Evolutionary conservation across 2,797 vertebrate genomes (phyloP).

Genomic region (Anguilla anguilla): DNA sequence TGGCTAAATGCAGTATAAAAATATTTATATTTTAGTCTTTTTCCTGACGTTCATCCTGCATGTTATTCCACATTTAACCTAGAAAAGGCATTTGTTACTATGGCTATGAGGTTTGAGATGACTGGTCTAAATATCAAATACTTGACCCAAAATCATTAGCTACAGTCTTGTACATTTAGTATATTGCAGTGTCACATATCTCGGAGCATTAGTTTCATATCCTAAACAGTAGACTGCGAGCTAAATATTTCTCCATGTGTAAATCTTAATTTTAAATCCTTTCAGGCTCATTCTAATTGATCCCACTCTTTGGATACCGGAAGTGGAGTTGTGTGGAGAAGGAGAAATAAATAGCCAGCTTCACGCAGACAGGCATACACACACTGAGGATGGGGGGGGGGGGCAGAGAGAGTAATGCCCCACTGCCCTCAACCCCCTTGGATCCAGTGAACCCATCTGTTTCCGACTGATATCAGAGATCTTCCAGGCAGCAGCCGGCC

Average conservation of each 20-base stretch:
- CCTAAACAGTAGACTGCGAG: neutral
- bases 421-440: neutral
- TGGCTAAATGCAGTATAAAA: neutral
- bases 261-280: neutral
- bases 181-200: too few relatives aligned
- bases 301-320: neutral
- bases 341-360: neutral
- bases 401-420: neutral
- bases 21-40: neutral
- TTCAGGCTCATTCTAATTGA: neutral
- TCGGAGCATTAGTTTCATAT: neutral
- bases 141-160: too few relatives aligned
- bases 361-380: neutral
- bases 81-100: too few relatives aligned
- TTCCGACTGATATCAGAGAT: constrained; percentile 47
- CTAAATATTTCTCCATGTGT: neutral
- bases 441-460: constrained; percentile 36
- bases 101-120: too few relatives aligned
- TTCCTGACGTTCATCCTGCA: too few relatives aligned
- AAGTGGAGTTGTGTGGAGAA: neutral
- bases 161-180: too few relatives aligned
- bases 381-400: neutral
- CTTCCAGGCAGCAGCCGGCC: constrained; percentile 32
- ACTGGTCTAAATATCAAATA: too few relatives aligned
- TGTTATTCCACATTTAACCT: too few relatives aligned